Conservation (phyloP, 2,113 vertebrate species). For the Embiotoca jacksoni region DNA sequence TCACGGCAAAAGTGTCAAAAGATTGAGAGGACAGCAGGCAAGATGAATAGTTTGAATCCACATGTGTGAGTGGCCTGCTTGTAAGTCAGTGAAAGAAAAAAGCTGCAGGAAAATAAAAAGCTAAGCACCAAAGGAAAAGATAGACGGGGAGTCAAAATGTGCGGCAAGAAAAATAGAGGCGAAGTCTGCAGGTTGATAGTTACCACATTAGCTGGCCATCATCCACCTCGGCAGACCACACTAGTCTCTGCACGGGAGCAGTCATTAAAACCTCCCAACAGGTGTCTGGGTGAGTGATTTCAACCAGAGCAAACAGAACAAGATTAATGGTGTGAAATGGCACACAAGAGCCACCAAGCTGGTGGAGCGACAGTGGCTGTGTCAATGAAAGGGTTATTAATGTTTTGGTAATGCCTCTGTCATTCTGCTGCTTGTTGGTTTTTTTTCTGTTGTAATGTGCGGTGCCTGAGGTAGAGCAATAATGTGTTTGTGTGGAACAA, state of each 20-base stretch:
- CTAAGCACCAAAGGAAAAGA: slow-evolving; percentile 3
- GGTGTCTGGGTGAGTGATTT: slow-evolving; percentile 76
- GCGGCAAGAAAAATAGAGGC: slow-evolving; percentile 37
- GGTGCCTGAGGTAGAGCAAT: slow-evolving; percentile 2
- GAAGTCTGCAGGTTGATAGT: slow-evolving; percentile 61
- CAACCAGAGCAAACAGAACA: slow-evolving; percentile 76
- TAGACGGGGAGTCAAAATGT: slow-evolving; percentile 6
- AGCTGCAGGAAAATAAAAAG: neutral
- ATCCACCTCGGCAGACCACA: slow-evolving; percentile 46
- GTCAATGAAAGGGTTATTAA: slow-evolving; percentile 70
- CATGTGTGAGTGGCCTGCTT: slow-evolving; percentile 20
- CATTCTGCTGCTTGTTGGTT: neutral
- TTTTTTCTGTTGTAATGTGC: slow-evolving; percentile 10
- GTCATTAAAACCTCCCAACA: slow-evolving; percentile 79
- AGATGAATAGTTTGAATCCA: slow-evolving; percentile 38
- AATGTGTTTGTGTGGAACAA: slow-evolving; percentile 28
- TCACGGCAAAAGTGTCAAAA: slow-evolving; percentile 35
- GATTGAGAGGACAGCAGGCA: slow-evolving; percentile 34
- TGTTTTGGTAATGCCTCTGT: slow-evolving; percentile 36
- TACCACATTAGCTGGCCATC: slow-evolving; percentile 66
- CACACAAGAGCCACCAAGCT: slow-evolving; percentile 55
- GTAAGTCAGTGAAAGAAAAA: neutral
- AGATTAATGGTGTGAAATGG: slow-evolving; percentile 79
- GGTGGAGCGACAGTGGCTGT: slow-evolving; percentile 30
- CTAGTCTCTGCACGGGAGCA: slow-evolving; percentile 45